Percentiles rank a stretch among this genome's conserved stretches.
phyloP scores from a whole-genome alignment of 2,888 invertebrate species.

The Trachelus iudaicus region DNA sequence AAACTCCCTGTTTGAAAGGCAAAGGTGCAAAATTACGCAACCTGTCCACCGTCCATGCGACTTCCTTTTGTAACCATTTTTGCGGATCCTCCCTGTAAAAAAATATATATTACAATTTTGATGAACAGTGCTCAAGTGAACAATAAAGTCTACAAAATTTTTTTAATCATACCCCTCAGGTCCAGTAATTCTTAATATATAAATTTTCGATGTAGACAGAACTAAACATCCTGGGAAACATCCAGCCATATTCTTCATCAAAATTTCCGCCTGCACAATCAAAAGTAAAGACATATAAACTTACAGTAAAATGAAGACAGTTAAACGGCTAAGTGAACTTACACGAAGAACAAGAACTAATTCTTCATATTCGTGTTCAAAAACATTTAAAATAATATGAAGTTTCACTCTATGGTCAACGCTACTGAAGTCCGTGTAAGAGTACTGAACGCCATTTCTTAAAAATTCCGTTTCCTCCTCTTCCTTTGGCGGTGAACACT shows the following conservation, averaged over 20 bases:
- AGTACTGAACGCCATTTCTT: constrained; percentile 66
- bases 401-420: constrained; percentile 72
- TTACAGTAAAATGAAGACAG: background rate
- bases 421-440: constrained; percentile 68
- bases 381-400: constrained; percentile 69
- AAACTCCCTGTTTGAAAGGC: constrained; percentile 70
- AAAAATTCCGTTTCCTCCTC: constrained; percentile 43
- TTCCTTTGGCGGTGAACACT: constrained; percentile 58
- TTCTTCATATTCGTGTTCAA: constrained; percentile 69
- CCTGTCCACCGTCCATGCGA: constrained; percentile 66
- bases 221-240: constrained; percentile 67
- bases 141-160: constrained; percentile 1
- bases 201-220: constrained; percentile 68
- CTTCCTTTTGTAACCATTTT: constrained; percentile 68
- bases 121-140: background rate
- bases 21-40: constrained; percentile 66
- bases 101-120: background rate
- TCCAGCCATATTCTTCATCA: constrained; percentile 59
- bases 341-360: constrained; percentile 67
- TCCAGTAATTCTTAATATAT: constrained; percentile 67
- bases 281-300: background rate
- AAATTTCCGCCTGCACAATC: constrained; percentile 56
- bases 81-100: constrained; percentile 67
- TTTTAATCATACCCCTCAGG: constrained; percentile 57
- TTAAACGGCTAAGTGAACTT: background rate